These are phyloP conservation scores for Atrina japonica DNA, from an alignment of 2,888 invertebrate species.

Conservation along the genomic window DNA sequence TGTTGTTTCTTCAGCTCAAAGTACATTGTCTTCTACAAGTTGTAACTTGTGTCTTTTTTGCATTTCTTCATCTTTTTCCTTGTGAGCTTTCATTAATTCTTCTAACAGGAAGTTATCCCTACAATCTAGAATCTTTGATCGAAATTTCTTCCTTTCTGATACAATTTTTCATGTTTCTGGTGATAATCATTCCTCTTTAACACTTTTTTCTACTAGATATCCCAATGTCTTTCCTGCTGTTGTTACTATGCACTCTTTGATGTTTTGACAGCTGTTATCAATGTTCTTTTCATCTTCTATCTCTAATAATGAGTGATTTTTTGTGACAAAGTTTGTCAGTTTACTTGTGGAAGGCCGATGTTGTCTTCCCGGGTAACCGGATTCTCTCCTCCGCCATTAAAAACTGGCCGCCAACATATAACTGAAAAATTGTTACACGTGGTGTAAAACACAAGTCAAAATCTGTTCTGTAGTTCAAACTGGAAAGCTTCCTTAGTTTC, in stretches of 20 bases:
- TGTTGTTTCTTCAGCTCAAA: not conserved
- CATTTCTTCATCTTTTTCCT: conserved; percentile 1
- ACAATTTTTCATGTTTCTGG: not conserved
- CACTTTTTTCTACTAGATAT: conserved; percentile 20
- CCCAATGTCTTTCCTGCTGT: conserved; percentile 11
- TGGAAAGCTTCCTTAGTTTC: not conserved
- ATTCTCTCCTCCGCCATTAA: too few species aligned
- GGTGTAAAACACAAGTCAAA: too few species aligned
- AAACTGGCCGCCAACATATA: too few species aligned
- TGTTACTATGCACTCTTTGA: too few species aligned
- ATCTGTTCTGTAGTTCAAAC: not conserved
- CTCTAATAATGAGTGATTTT: not conserved
- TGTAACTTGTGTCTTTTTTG: too few species aligned
- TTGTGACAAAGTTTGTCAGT: too few species aligned
- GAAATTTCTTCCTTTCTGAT: too few species aligned
- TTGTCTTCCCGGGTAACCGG: too few species aligned
- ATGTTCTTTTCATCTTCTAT: conserved; percentile 8
- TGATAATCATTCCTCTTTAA: not conserved
- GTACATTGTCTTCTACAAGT: too few species aligned
- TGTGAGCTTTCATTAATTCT: conserved; percentile 1
- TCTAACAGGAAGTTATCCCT: conserved; percentile 9
- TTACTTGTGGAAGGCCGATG: too few species aligned
- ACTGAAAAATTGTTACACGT: too few species aligned
- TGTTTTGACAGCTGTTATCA: conserved; percentile 13
- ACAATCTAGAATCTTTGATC: too few species aligned